These are phyloP conservation scores for Cyanoramphus novaezelandiae DNA, from an alignment of 2,113 vertebrate genomes.

Conservation along the genomic window DNA sequence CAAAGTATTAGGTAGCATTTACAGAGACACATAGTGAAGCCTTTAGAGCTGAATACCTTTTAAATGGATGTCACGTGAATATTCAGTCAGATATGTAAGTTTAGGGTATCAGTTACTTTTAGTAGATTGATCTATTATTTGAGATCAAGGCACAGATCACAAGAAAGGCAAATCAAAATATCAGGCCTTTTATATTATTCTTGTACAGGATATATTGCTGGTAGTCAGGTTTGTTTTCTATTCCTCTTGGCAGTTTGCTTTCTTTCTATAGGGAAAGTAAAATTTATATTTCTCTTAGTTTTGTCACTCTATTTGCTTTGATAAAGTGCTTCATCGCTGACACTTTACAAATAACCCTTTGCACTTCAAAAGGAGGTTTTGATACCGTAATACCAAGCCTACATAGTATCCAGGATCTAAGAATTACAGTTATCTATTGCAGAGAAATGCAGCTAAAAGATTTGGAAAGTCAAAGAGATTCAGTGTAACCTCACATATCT, in stretches of 20 bases:
- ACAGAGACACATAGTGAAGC: not conserved
- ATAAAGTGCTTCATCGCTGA: not conserved
- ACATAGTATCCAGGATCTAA: not conserved
- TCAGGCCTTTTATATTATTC: not conserved
- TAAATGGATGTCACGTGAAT: slow-evolving; percentile 31
- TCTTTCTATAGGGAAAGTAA: not conserved
- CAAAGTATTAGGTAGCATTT: not conserved
- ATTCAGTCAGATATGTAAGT: slow-evolving; percentile 54
- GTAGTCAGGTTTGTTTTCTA: not conserved
- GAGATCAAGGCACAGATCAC: slow-evolving; percentile 42
- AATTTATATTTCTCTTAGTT: not conserved
- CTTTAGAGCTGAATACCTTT: not conserved
- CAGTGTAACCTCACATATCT: not conserved
- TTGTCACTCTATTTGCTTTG: slow-evolving; percentile 3
- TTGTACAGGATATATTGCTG: not conserved
- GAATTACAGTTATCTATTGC: not conserved
- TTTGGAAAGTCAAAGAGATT: not conserved
- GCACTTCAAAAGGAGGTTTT: not conserved
- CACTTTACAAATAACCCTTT: slow-evolving; percentile 17
- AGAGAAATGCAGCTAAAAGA: slow-evolving; percentile 1
- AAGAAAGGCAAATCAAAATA: slow-evolving; percentile 37
- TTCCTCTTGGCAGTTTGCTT: not conserved
- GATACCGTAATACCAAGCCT: not conserved
- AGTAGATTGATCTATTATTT: slow-evolving; percentile 39
- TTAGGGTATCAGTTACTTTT: not conserved